These are phyloP conservation scores for Cyrtodaria siliqua DNA, from an alignment of 2,888 invertebrate genomes.

Conservation along the genomic window DNA sequence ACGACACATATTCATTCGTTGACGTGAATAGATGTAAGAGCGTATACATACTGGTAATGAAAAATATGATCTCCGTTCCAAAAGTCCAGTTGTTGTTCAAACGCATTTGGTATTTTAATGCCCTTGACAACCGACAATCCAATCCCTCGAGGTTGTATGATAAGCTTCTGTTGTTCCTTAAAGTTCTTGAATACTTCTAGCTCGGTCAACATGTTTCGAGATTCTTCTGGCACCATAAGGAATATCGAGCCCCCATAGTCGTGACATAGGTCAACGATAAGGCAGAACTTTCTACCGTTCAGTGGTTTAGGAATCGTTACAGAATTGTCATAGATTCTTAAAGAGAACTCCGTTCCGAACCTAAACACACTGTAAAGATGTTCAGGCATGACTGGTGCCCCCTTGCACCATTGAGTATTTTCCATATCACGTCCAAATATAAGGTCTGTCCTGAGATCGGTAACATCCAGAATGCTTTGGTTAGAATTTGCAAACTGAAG, in stretches of 20 bases:
- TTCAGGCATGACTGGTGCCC: conserved; percentile 23
- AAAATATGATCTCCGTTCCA: conserved; percentile 50
- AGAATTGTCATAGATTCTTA: conserved; percentile 18
- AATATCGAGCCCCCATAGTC: conserved; percentile 27
- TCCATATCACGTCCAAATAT: conserved; percentile 22
- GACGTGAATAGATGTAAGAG: no score
- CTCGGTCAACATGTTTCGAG: conserved; percentile 3
- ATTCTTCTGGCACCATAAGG: conserved; percentile 38
- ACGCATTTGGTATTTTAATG: conserved; percentile 6
- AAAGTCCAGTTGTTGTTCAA: conserved; percentile 6
- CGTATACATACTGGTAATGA: conserved; percentile 41
- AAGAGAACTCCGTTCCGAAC: conserved; percentile 22
- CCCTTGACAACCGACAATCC: conserved; percentile 28
- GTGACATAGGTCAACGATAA: conserved; percentile 37
- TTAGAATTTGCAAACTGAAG: conserved; percentile 7
- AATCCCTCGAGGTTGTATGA: conserved; percentile 32
- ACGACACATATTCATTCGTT: no score
- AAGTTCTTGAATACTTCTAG: conserved; percentile 25
- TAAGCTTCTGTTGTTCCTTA: conserved; percentile 2
- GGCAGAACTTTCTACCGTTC: conserved; percentile 25
- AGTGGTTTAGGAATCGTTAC: conserved; percentile 20
- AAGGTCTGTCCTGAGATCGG: conserved; percentile 23
- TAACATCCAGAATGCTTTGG: conserved; percentile 13
- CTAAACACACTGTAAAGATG: conserved; percentile 24
- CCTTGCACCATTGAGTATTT: conserved; percentile 16